phyloP scores from a whole-genome alignment of 2,113 vertebrate species.

The Pica pica region DNA sequence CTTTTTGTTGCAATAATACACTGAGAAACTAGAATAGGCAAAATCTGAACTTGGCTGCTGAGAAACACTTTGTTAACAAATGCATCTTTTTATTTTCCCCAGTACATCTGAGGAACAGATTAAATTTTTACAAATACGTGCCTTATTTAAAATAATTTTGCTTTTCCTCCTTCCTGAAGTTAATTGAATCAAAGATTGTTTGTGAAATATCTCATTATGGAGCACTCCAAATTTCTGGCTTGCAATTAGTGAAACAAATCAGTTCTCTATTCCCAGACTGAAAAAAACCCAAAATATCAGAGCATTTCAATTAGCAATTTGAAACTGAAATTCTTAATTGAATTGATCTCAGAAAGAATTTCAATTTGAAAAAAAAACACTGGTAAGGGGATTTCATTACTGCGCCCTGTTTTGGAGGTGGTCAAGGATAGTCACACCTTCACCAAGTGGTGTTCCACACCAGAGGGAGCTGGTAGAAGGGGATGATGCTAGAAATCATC shows the following conservation, averaged over 20 bases:
- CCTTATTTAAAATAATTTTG: not conserved
- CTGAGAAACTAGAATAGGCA: not conserved
- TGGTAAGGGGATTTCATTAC: not conserved
- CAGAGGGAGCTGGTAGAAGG: not conserved
- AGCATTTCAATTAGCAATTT: not conserved
- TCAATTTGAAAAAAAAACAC: not conserved
- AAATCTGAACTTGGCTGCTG: not conserved
- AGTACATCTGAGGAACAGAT: not conserved
- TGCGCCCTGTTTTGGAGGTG: not conserved
- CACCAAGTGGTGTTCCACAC: not conserved
- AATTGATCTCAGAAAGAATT: not conserved
- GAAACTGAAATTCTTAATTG: not conserved
- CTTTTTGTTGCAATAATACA: not conserved
- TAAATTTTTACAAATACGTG: not conserved
- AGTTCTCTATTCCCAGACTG: not conserved
- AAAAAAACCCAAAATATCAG: not conserved
- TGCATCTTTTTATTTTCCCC: not conserved
- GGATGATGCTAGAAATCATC: not conserved
- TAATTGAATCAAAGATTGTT: not conserved
- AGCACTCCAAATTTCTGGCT: not conserved
- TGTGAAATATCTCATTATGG: not conserved
- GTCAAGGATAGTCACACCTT: not conserved
- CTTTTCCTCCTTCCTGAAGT: not conserved
- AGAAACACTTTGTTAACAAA: not conserved
- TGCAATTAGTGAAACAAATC: not conserved